Percentiles rank a stretch among this genome's conserved stretches.
Evolutionary conservation across 1,140 invertebrate genomes (phyloP).

Genomic region (Drosophila repletoides): DNA sequence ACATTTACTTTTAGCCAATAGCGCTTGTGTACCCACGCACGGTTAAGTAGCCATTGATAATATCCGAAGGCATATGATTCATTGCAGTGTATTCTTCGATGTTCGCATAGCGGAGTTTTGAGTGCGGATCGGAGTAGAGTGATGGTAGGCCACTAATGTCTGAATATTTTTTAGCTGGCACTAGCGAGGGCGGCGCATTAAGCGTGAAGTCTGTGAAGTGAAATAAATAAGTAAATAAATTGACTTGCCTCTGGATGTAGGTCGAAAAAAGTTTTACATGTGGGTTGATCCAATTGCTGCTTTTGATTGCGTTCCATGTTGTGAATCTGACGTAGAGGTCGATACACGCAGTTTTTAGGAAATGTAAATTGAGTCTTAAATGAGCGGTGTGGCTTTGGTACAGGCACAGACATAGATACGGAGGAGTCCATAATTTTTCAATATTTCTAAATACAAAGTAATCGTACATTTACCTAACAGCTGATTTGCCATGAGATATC

Average conservation of each 20-base stretch:
- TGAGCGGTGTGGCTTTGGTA: constrained; percentile 44
- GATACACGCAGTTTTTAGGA: constrained; percentile 58
- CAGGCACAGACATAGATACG: too few relatives aligned
- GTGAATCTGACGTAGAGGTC: constrained; percentile 59
- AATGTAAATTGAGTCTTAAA: constrained; percentile 57
- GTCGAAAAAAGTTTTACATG: constrained; percentile 26
- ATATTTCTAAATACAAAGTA: not conserved
- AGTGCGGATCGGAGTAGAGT: constrained; percentile 95
- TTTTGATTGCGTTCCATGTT: constrained; percentile 62
- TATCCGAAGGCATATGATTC: constrained; percentile 93
- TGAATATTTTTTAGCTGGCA: constrained; percentile 96
- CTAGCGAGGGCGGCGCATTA: constrained; percentile 95
- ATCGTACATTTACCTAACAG: not conserved
- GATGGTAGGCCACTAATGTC: constrained; percentile 94
- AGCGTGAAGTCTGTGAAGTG: constrained; percentile 88
- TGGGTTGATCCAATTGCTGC: constrained; percentile 35
- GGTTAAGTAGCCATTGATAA: constrained; percentile 93
- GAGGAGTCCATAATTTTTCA: constrained; percentile 38
- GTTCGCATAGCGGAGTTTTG: constrained; percentile 92
- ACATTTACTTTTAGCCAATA: constrained; percentile 84
- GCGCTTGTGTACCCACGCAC: constrained; percentile 93
- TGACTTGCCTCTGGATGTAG: not conserved
- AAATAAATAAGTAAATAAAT: not conserved
- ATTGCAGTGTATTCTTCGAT: constrained; percentile 93
- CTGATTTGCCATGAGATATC: not conserved